Evolutionary conservation across 92 coral and sea anemone species (phyloP).

Genomic region (Micromussa lordhowensis): DNA sequence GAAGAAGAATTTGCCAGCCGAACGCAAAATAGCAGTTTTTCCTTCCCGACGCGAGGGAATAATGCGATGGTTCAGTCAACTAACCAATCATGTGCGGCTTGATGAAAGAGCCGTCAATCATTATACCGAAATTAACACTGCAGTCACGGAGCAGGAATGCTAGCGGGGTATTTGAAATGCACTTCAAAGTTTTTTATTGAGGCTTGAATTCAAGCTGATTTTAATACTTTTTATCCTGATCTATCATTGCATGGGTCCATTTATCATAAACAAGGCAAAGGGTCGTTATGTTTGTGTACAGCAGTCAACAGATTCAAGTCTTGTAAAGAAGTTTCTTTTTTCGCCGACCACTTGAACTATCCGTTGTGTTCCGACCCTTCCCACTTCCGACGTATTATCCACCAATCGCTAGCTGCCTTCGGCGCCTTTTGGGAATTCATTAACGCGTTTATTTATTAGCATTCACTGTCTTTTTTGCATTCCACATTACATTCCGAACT

Average conservation of each 20-base stretch:
- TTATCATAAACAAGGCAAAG: background rate
- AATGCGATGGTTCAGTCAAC: conserved; percentile 30
- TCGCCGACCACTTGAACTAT: conserved; percentile 30
- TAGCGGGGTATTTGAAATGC: conserved; percentile 39
- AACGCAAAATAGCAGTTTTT: conserved; percentile 36
- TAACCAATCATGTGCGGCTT: conserved; percentile 78
- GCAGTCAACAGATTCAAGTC: conserved; percentile 13
- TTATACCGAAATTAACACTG: conserved; percentile 61
- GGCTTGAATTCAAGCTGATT: conserved; percentile 39
- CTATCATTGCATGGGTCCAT: conserved; percentile 23
- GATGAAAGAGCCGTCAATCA: conserved; percentile 79
- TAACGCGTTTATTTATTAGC: background rate
- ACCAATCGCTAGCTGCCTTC: conserved; percentile 18
- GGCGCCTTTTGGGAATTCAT: conserved; percentile 40
- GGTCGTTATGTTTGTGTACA: background rate
- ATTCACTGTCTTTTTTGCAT: conserved; percentile 13
- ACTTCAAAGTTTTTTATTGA: conserved; percentile 19
- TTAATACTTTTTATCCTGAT: conserved; percentile 3
- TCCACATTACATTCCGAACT: background rate
- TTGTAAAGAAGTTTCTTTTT: background rate
- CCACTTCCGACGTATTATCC: conserved; percentile 42
- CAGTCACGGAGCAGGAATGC: conserved; percentile 80
- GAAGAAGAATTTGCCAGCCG: conserved; percentile 22
- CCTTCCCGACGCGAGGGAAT: conserved; percentile 52
- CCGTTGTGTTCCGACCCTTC: conserved; percentile 20